These are phyloP conservation scores for Pocillopora meandrina DNA, from an alignment of 92 coral and sea anemone genomes.

Conservation along the genomic window DNA sequence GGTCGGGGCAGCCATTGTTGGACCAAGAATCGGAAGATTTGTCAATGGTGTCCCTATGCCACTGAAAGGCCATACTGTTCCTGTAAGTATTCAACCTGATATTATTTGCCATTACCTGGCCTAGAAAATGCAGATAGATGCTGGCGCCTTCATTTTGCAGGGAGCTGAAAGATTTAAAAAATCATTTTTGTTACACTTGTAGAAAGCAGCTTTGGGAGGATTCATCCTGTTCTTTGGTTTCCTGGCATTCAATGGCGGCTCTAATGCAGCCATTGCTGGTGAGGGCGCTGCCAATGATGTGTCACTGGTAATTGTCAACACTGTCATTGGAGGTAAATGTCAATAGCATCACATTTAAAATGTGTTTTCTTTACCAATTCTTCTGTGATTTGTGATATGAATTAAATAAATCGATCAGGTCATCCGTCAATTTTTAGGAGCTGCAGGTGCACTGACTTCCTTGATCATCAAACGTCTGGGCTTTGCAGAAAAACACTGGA, in stretches of 20 bases:
- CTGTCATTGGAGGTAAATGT: constrained; percentile 75
- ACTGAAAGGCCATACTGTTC: constrained; percentile 89
- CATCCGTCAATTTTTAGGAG: constrained; percentile 48
- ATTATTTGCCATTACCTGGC: not conserved
- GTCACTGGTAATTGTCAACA: constrained; percentile 84
- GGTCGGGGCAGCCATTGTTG: constrained; percentile 82
- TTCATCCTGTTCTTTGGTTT: constrained; percentile 88
- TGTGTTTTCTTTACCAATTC: not conserved
- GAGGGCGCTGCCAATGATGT: constrained; percentile 73
- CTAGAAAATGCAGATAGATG: too few relatives aligned
- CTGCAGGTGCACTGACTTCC: constrained; percentile 82
- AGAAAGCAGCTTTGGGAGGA: constrained; percentile 86
- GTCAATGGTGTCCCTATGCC: constrained; percentile 55
- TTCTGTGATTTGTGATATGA: not conserved
- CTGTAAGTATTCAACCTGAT: constrained; percentile 50
- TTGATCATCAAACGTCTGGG: constrained; percentile 84
- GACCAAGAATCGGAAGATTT: constrained; percentile 88
- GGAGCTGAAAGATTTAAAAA: not conserved
- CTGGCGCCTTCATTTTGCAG: too few relatives aligned
- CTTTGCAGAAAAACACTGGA: constrained; percentile 82
- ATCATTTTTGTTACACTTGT: not conserved
- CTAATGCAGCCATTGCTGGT: constrained; percentile 68
- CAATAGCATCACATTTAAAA: not conserved
- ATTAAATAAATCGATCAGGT: not conserved
- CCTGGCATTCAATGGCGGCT: constrained; percentile 91